Conservation (phyloP, 1,140 invertebrate genomes). For the Trachymyrmex cornetzi region DNA sequence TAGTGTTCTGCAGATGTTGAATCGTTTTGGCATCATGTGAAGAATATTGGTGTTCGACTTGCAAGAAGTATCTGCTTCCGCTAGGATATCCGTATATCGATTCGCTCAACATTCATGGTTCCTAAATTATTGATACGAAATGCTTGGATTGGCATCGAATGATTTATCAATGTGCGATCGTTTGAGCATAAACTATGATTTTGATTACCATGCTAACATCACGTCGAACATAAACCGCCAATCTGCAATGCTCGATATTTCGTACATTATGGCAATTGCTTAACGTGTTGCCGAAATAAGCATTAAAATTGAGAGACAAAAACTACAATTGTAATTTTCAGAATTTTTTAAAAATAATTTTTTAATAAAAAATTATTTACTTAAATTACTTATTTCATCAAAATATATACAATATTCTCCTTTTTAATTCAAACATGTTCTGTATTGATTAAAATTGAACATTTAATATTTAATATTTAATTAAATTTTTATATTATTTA, state of each 20-base stretch:
- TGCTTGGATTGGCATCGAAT: constrained; percentile 28
- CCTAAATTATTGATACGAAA: constrained; percentile 66
- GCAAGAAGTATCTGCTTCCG: constrained; percentile 34
- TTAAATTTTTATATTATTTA: background rate
- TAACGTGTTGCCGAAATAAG: background rate
- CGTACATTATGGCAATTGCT: background rate
- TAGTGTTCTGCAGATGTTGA: background rate
- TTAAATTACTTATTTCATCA: background rate
- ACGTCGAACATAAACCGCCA: constrained; percentile 31
- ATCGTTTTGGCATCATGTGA: constrained; percentile 37
- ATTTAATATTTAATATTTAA: constrained; percentile 34
- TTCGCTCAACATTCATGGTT: background rate
- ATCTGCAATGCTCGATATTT: constrained; percentile 25
- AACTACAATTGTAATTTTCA: background rate
- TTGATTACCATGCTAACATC: constrained; percentile 38
- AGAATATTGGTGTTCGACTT: background rate
- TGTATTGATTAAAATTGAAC: background rate
- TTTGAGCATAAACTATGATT: constrained; percentile 41
- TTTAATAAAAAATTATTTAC: background rate
- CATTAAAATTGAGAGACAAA: background rate
- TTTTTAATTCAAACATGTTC: background rate
- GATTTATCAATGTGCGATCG: constrained; percentile 65
- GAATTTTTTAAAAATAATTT: background rate
- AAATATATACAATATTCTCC: background rate
- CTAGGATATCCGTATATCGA: constrained; percentile 41